These are phyloP conservation scores for Potamarius usumacintae DNA, from an alignment of 2,113 vertebrate genomes.

Conservation along the genomic window DNA sequence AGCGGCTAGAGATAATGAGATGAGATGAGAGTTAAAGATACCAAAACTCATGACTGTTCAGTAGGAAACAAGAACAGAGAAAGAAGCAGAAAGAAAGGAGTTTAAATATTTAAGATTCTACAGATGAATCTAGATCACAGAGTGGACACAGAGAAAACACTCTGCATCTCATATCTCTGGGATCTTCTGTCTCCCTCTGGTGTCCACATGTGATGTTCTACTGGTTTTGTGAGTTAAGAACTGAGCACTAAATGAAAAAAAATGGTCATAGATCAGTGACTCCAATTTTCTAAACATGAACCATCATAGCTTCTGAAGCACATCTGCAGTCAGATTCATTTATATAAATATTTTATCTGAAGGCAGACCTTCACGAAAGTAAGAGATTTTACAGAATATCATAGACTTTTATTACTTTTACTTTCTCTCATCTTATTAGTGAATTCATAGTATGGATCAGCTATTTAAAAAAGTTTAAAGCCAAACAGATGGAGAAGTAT, in stretches of 20 bases:
- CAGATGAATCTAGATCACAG: slow-evolving; percentile 67
- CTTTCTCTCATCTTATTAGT: neutral
- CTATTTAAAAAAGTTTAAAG: neutral
- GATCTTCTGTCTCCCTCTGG: slow-evolving; percentile 54
- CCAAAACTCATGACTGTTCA: neutral
- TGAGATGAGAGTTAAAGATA: neutral
- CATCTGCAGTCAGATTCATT: neutral
- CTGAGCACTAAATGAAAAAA: neutral
- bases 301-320: neutral
- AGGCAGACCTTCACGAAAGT: neutral
- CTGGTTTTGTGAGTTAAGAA: neutral
- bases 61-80: neutral
- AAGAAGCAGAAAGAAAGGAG: slow-evolving; percentile 33
- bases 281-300: neutral
- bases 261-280: neutral
- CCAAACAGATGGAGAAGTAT: neutral
- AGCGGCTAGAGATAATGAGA: no score
- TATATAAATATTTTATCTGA: neutral
- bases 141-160: slow-evolving; percentile 52
- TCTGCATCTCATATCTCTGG: slow-evolving; percentile 15
- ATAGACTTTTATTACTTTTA: neutral
- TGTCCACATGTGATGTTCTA: slow-evolving; percentile 19
- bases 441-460: neutral
- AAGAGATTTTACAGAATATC: neutral
- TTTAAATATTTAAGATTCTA: slow-evolving; percentile 74